Conservation (phyloP, 2,888 invertebrate genomes). For the Thera britannica region DNA sequence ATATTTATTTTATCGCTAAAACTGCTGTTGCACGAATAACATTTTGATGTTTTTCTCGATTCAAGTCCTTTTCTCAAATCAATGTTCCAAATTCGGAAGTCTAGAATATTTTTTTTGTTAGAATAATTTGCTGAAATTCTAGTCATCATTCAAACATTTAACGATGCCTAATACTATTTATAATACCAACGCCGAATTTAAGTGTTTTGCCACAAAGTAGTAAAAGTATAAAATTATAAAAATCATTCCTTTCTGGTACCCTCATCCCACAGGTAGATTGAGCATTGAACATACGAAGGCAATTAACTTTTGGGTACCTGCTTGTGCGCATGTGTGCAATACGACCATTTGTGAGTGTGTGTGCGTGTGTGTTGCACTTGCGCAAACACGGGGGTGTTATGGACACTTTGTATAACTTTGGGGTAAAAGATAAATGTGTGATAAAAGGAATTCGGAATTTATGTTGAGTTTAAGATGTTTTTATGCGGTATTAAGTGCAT, state of each 20-base stretch:
- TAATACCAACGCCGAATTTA: conserved; percentile 8
- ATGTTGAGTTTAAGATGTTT: conserved; percentile 70
- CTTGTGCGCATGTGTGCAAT: conserved; percentile 58
- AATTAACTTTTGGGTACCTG: conserved; percentile 82
- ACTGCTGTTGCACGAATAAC: too few relatives aligned
- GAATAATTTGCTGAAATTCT: too few relatives aligned
- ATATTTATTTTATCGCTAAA: not conserved
- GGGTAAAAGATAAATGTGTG: conserved; percentile 51
- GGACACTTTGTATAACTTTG: conserved; percentile 64
- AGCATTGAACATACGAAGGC: conserved; percentile 82
- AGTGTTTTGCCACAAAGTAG: conserved; percentile 37
- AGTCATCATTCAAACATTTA: not conserved
- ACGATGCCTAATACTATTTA: not conserved
- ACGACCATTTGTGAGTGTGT: conserved; percentile 22
- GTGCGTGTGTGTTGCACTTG: conserved; percentile 57
- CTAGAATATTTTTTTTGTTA: too few relatives aligned
- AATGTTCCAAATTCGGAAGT: too few relatives aligned
- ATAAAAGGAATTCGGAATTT: conserved; percentile 79
- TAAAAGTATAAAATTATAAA: conserved; percentile 43
- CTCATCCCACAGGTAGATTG: conserved; percentile 75
- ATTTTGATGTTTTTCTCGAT: too few relatives aligned
- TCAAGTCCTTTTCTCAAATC: too few relatives aligned
- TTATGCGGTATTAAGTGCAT: conserved; percentile 59
- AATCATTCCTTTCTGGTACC: conserved; percentile 49
- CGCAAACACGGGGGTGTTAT: conserved; percentile 72